Evolutionary conservation across 92 coral and sea anemone genomes (phyloP).

Genomic region (Paramuricea clavata): DNA sequence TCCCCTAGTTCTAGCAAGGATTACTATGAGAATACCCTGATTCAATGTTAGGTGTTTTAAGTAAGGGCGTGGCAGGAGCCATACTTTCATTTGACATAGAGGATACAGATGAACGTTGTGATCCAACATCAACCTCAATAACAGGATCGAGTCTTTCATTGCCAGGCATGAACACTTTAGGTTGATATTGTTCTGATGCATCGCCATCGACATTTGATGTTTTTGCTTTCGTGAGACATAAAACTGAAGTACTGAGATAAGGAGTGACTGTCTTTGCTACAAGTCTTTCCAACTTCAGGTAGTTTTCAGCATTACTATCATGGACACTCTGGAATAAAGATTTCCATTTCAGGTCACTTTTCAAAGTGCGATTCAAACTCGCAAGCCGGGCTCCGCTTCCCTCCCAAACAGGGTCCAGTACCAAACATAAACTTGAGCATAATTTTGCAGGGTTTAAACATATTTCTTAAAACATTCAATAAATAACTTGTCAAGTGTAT

Average conservation of each 20-base stretch:
- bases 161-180: slow-evolving; percentile 41
- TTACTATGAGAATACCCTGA: slow-evolving; percentile 3
- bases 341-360: too few relatives aligned
- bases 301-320: slow-evolving; percentile 78
- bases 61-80: not conserved
- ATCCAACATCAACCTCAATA: slow-evolving; percentile 69
- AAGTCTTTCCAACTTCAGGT: slow-evolving; percentile 83
- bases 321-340: slow-evolving; percentile 81
- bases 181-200: slow-evolving; percentile 46
- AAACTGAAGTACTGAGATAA: slow-evolving; percentile 86
- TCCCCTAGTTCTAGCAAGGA: not conserved
- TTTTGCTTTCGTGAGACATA: slow-evolving; percentile 68
- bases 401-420: too few relatives aligned
- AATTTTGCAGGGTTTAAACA: too few relatives aligned
- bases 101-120: slow-evolving; percentile 37
- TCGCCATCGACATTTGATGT: slow-evolving; percentile 25
- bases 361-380: too few relatives aligned
- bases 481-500: too few relatives aligned
- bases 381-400: too few relatives aligned
- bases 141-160: slow-evolving; percentile 82
- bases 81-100: slow-evolving; percentile 24
- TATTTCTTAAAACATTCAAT: too few relatives aligned
- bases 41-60: not conserved
- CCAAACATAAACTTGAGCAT: too few relatives aligned
- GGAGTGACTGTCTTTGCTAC: slow-evolving; percentile 89